These are phyloP conservation scores for Oncopodura yosiiana DNA, from an alignment of 1,140 invertebrate genomes.

Conservation along the genomic window DNA sequence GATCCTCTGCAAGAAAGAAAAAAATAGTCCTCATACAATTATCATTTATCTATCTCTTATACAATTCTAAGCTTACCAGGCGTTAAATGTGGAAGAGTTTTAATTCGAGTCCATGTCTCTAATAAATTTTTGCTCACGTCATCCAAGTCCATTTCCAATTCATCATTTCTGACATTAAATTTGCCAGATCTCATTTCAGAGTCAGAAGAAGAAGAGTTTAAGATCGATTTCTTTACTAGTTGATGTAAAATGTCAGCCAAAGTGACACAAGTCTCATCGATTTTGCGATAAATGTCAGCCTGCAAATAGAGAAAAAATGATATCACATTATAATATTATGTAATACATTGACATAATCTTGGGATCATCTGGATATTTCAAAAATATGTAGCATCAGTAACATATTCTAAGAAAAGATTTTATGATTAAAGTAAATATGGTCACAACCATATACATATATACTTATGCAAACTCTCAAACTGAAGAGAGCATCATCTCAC, in stretches of 20 bases:
- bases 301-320: conserved; percentile 38
- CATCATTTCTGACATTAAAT: neutral
- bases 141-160: neutral
- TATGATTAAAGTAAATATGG: too few relatives aligned
- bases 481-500: too few relatives aligned
- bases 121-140: neutral
- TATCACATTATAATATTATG: too few relatives aligned
- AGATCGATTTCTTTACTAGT: conserved; percentile 17
- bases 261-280: conserved; percentile 48
- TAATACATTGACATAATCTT: too few relatives aligned
- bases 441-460: too few relatives aligned
- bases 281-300: conserved; percentile 60
- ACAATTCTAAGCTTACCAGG: conserved; percentile 12
- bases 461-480: too few relatives aligned
- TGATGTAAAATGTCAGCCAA: conserved; percentile 33
- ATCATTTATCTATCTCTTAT: neutral
- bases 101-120: conserved; percentile 16
- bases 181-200: too few relatives aligned
- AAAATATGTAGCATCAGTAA: too few relatives aligned
- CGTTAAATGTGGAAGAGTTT: conserved; percentile 9
- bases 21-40: neutral
- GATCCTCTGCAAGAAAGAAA: conserved; percentile 16
- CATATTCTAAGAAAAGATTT: too few relatives aligned
- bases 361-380: too few relatives aligned
- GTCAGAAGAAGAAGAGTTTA: neutral